A percentile compares a stretch with the other conserved stretches of the same genome.
phyloP scores from a whole-genome alignment of 2,888 invertebrate genomes.

The Cordilura impudica region DNA sequence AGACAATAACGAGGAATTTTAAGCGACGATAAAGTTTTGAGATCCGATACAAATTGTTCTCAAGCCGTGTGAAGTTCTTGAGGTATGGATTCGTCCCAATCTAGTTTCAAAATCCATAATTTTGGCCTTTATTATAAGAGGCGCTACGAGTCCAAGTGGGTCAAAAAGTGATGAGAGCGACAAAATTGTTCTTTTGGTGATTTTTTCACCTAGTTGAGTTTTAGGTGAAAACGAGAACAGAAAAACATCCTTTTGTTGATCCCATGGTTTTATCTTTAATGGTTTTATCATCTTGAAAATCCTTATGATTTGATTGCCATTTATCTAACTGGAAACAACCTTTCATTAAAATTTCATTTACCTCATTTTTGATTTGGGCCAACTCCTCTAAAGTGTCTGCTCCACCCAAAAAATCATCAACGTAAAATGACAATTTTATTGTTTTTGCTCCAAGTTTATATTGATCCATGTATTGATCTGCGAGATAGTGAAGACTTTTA shows the following conservation, averaged over 20 bases:
- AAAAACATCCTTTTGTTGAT: slow-evolving; percentile 29
- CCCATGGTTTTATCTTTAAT: slow-evolving; percentile 21
- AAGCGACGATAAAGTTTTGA: not conserved
- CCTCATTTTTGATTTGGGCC: slow-evolving; percentile 5
- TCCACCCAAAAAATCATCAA: slow-evolving; percentile 19
- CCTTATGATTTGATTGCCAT: no score
- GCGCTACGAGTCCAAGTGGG: slow-evolving; percentile 42
- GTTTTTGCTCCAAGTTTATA: slow-evolving; percentile 18
- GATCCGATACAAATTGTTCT: slow-evolving; percentile 5
- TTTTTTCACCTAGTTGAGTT: not conserved
- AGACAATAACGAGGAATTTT: slow-evolving; percentile 32
- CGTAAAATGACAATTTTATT: slow-evolving; percentile 33
- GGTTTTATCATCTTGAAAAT: slow-evolving; percentile 4
- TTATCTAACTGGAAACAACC: not conserved
- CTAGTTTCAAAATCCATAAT: slow-evolving; percentile 29
- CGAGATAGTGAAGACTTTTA: slow-evolving; percentile 26
- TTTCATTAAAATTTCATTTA: not conserved
- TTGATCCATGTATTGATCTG: slow-evolving; percentile 23
- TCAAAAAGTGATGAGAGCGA: slow-evolving; percentile 47
- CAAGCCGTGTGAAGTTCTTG: not conserved
- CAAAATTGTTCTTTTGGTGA: no score
- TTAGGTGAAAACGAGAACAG: slow-evolving; percentile 27
- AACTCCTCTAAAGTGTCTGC: slow-evolving; percentile 19
- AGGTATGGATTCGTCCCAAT: slow-evolving; percentile 38
- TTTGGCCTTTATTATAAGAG: slow-evolving; percentile 30